Evolutionary conservation across 2,888 invertebrate species (phyloP).

Genomic region (Meliscaeva auricollis): DNA sequence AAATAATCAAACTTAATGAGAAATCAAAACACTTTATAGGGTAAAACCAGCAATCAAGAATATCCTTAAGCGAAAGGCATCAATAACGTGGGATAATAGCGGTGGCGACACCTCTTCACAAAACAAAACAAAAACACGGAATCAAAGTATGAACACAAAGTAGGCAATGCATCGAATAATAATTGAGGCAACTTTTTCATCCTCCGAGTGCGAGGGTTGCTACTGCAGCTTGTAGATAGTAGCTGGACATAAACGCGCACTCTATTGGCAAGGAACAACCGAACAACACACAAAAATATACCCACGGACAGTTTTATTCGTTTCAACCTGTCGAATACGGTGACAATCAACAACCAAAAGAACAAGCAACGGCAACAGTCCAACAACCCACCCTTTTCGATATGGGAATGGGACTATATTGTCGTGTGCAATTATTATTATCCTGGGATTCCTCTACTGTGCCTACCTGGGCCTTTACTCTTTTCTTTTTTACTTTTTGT

Average conservation of each 20-base stretch:
- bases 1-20: neutral
- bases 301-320: conserved; percentile 38
- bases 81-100: conserved; percentile 14
- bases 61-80: neutral
- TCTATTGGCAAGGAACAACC: neutral
- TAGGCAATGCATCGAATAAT: conserved; percentile 12
- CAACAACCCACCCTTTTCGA: conserved; percentile 48
- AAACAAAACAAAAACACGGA: conserved; percentile 18
- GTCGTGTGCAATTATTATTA: conserved; percentile 44
- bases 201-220: conserved; percentile 12
- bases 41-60: conserved; percentile 9
- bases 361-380: too few species aligned
- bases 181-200: conserved; percentile 43
- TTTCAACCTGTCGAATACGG: conserved; percentile 48
- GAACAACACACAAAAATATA: neutral
- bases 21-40: conserved; percentile 20
- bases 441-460: conserved; percentile 39
- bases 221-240: neutral
- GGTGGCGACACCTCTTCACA: conserved; percentile 20
- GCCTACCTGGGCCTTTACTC: conserved; percentile 10
- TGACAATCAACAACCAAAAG: conserved; percentile 33
- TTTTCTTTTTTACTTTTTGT: conserved; percentile 3
- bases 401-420: neutral
- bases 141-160: conserved; percentile 4
- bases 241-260: conserved; percentile 32